Conservation (phyloP, 2,113 vertebrate genomes). For the Pachycephala philippinensis region DNA sequence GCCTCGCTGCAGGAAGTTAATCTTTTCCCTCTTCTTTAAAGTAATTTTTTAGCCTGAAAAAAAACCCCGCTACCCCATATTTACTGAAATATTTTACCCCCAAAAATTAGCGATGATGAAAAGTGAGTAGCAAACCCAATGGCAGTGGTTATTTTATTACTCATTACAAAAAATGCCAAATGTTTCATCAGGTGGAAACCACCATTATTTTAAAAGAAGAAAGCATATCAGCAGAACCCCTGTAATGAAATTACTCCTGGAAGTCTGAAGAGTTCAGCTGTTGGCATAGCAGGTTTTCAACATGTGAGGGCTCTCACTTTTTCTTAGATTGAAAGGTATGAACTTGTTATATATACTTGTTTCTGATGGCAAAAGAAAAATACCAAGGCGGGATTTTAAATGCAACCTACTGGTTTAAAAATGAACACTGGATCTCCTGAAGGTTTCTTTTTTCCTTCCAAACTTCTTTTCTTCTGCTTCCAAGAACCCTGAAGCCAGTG, state of each 20-base stretch:
- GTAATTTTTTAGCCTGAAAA: neutral
- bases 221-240: neutral
- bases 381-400: neutral
- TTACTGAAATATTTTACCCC: neutral
- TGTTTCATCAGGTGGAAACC: neutral
- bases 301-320: neutral
- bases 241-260: neutral
- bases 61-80: rapidly evolving
- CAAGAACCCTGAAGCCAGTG: neutral
- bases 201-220: neutral
- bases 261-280: neutral
- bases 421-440: neutral
- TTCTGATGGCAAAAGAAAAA: neutral
- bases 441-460: neutral
- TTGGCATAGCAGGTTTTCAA: neutral
- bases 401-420: neutral
- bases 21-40: neutral
- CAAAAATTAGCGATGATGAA: neutral
- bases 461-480: neutral
- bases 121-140: neutral
- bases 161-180: neutral
- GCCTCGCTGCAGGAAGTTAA: neutral
- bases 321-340: neutral
- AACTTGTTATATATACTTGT: neutral
- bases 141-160: neutral